These are phyloP conservation scores for Epinephelus cyanopodus DNA, from an alignment of 2,113 vertebrate genomes.

Conservation along the genomic window DNA sequence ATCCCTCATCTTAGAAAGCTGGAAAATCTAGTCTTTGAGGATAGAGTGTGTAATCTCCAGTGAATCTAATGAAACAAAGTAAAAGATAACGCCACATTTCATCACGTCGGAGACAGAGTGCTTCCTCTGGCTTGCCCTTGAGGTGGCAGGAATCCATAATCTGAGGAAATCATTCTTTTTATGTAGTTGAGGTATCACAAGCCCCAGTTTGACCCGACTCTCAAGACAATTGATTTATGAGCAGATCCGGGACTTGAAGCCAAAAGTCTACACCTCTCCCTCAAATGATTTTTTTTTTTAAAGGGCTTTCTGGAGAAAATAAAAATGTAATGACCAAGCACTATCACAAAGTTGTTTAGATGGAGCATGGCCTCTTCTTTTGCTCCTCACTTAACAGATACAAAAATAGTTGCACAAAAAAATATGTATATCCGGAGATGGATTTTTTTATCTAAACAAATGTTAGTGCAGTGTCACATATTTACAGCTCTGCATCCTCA, in stretches of 20 bases:
- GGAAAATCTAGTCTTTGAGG: slow-evolving; percentile 78
- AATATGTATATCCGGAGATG: slow-evolving; percentile 16
- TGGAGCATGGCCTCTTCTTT: slow-evolving; percentile 2
- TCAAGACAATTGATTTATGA: slow-evolving; percentile 77
- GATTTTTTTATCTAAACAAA: slow-evolving; percentile 34
- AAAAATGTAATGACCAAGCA: slow-evolving; percentile 17
- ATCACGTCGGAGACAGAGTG: slow-evolving; percentile 76
- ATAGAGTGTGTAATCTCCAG: slow-evolving; percentile 82
- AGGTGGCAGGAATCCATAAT: slow-evolving; percentile 83
- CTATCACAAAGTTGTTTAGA: slow-evolving; percentile 32
- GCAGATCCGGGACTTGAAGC: slow-evolving; percentile 54
- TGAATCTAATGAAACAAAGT: slow-evolving; percentile 86
- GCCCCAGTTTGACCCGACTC: slow-evolving; percentile 75
- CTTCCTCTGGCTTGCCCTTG: slow-evolving; percentile 79
- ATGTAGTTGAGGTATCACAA: slow-evolving; percentile 76
- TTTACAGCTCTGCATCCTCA: slow-evolving; percentile 45
- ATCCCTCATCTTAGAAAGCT: slow-evolving; percentile 81
- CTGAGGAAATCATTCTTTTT: slow-evolving; percentile 80
- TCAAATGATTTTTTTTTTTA: slow-evolving; percentile 45
- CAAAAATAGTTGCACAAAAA: too few relatives aligned
- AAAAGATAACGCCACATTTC: slow-evolving; percentile 85
- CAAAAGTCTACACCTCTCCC: slow-evolving; percentile 53
- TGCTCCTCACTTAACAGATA: neutral
- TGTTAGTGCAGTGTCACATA: slow-evolving; percentile 45
- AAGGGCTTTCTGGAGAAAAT: slow-evolving; percentile 30